phyloP scores from a whole-genome alignment of 2,113 vertebrate genomes.

The Tyrannus savana region DNA sequence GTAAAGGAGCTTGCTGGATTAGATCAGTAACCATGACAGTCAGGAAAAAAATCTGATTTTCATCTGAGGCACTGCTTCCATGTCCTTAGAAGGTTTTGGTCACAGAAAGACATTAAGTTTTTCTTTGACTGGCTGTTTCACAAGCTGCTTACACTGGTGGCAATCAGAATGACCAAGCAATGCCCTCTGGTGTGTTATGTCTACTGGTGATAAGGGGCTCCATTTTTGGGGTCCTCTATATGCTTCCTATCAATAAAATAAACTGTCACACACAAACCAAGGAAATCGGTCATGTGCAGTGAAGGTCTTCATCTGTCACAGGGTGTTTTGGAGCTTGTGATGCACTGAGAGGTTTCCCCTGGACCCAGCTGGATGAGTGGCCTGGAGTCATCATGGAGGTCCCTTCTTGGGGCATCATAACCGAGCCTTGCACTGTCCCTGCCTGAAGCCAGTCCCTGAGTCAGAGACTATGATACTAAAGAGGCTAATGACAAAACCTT shows the following conservation, averaged over 20 bases:
- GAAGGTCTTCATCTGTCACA: neutral
- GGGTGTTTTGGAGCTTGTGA: neutral
- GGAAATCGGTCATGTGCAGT: neutral
- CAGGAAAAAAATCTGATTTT: neutral
- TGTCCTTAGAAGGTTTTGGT: neutral
- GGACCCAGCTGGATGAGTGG: neutral
- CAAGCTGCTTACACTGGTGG: neutral
- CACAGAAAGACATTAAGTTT: neutral
- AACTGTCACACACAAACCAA: neutral
- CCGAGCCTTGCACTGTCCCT: neutral
- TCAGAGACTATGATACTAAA: neutral
- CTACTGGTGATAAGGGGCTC: neutral
- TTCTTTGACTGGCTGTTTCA: neutral
- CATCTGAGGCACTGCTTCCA: neutral
- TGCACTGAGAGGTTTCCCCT: neutral
- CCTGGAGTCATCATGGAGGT: neutral
- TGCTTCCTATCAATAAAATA: neutral
- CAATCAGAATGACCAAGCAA: neutral
- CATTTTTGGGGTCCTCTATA: neutral
- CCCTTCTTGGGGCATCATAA: neutral
- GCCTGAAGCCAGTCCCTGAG: neutral
- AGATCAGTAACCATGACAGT: neutral
- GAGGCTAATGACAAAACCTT: neutral
- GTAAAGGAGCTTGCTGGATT: neutral
- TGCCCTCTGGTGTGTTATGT: neutral